Evolutionary conservation across 2,113 vertebrate genomes (phyloP).

Genomic region (Lepus americanus): DNA sequence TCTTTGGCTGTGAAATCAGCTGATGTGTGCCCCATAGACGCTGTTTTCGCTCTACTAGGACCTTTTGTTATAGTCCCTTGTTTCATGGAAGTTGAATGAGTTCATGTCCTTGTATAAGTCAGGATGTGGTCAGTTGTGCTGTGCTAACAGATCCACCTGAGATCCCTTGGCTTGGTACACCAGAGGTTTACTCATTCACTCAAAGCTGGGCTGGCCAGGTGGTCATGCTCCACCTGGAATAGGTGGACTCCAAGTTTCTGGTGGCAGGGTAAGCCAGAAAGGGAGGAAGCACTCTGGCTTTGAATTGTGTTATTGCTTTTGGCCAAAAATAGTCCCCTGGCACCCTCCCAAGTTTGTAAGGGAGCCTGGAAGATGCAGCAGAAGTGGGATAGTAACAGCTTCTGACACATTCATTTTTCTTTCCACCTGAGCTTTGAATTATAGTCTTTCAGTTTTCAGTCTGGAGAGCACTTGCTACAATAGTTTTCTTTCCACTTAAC

Average conservation of each 20-base stretch:
- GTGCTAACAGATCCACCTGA: background rate
- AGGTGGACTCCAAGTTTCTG: background rate
- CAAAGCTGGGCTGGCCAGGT: background rate
- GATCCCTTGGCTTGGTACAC: background rate
- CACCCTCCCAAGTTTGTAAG: background rate
- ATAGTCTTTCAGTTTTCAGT: background rate
- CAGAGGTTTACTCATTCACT: background rate
- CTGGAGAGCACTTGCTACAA: background rate
- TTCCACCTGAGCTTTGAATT: background rate
- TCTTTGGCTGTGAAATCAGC: background rate
- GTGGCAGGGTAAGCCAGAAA: background rate
- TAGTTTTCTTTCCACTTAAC: background rate
- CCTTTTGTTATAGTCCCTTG: background rate
- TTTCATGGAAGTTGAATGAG: background rate
- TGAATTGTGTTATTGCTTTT: background rate
- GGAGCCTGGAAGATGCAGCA: background rate
- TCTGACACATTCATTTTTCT: background rate
- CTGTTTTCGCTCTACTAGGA: background rate
- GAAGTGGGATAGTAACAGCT: accelerated
- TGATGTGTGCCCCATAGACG: background rate
- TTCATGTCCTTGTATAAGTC: background rate
- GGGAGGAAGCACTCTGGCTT: background rate
- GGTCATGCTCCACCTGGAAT: background rate
- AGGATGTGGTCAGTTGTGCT: background rate
- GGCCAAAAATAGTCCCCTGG: background rate